These are phyloP conservation scores for Meloidogyne chitwoodi DNA, from an alignment of 1,140 invertebrate genomes.

Conservation along the genomic window DNA sequence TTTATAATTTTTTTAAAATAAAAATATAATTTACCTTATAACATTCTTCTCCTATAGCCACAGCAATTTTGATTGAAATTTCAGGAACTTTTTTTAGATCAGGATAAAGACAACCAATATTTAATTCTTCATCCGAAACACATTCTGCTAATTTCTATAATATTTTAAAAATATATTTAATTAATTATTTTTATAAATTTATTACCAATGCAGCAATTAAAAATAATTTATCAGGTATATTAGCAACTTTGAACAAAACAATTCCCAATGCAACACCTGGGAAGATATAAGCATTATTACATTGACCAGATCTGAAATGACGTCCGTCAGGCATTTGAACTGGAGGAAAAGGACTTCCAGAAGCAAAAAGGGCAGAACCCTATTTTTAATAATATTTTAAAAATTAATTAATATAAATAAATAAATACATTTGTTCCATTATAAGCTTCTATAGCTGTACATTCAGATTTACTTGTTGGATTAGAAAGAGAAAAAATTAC, in stretches of 20 bases:
- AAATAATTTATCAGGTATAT: conserved; percentile 84
- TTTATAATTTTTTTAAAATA: background rate
- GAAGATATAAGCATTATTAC: conserved; percentile 95
- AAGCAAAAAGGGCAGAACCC: conserved; percentile 83
- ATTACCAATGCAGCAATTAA: conserved; percentile 79
- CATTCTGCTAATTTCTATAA: conserved; percentile 66
- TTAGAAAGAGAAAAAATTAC: conserved; percentile 92
- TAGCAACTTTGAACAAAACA: conserved; percentile 73
- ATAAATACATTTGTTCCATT: conserved; percentile 73
- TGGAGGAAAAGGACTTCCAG: conserved; percentile 82
- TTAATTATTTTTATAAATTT: background rate
- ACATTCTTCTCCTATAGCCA: conserved; percentile 77
- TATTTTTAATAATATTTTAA: conserved; percentile 58
- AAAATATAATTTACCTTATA: conserved; percentile 64
- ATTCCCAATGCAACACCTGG: conserved; percentile 86
- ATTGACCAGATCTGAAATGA: conserved; percentile 81
- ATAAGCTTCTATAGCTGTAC: conserved; percentile 87
- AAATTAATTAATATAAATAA: conserved; percentile 4
- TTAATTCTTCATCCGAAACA: conserved; percentile 76
- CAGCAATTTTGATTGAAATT: conserved; percentile 82
- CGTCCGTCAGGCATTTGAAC: conserved; percentile 72
- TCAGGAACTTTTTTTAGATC: conserved; percentile 78
- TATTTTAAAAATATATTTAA: background rate
- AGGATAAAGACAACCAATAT: conserved; percentile 84
- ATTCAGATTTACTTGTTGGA: conserved; percentile 90